Evolutionary conservation across 23 tunicate species (phyloP).

Genomic region (Trididemnum clinides): DNA sequence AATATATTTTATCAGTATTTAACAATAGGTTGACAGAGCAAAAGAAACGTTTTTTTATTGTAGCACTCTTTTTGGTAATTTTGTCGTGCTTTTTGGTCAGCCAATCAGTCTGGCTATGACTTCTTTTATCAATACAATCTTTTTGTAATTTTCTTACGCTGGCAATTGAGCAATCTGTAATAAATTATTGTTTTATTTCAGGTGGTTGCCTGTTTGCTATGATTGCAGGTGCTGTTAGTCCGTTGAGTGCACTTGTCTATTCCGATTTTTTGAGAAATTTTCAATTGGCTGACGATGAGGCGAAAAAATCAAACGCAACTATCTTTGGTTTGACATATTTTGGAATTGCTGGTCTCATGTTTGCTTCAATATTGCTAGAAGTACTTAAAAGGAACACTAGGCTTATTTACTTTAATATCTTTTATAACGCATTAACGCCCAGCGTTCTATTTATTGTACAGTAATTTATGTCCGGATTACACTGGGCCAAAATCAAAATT

Average conservation of each 20-base stretch:
- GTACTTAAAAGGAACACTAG: no score
- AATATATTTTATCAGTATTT: no score
- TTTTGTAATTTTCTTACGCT: no score
- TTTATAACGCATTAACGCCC: conserved; percentile 1
- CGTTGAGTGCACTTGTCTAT: conserved; percentile 70
- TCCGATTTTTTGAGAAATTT: conserved; percentile 64
- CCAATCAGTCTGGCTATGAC: no score
- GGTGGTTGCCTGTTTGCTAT: conserved; percentile 62
- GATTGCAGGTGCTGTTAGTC: conserved; percentile 71
- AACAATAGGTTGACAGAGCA: no score
- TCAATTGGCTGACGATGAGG: conserved; percentile 38
- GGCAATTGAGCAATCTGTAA: no score
- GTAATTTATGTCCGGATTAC: neutral
- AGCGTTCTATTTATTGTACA: neutral
- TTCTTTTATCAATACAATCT: no score
- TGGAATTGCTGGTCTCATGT: conserved; percentile 42
- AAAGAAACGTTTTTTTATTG: no score
- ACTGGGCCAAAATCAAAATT: neutral
- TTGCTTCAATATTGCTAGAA: conserved; percentile 39
- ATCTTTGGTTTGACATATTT: conserved; percentile 34
- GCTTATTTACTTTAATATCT: no score
- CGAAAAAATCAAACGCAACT: conserved; percentile 21
- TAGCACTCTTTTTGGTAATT: no score
- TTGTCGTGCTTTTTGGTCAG: no score
- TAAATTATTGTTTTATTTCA: neutral